These are phyloP conservation scores for Catharus ustulatus DNA, from an alignment of 2,797 vertebrate species.

Conservation along the genomic window DNA sequence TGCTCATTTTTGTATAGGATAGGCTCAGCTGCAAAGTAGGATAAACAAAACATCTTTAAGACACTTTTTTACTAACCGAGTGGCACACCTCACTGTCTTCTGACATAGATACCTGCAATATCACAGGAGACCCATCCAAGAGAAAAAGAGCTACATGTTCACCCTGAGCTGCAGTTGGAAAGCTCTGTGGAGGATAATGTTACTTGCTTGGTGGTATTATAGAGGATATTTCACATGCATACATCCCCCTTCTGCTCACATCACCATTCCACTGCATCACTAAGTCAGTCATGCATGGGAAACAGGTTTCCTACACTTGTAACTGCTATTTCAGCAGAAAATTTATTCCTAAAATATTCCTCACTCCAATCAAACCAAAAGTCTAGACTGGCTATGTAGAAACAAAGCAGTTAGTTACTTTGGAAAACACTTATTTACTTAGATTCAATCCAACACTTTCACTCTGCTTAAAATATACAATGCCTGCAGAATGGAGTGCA, in stretches of 20 bases:
- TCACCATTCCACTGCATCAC: conserved; percentile 47
- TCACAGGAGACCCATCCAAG: background rate
- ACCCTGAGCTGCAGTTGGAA: background rate
- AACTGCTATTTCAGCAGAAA: conserved; percentile 55
- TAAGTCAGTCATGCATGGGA: conserved; percentile 49
- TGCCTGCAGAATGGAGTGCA: conserved; percentile 37
- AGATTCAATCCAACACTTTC: conserved; percentile 28
- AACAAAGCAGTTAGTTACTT: conserved; percentile 36
- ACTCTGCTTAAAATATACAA: conserved; percentile 53
- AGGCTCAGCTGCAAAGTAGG: background rate
- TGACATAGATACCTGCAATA: background rate
- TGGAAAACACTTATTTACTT: conserved; percentile 45
- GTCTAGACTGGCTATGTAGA: background rate
- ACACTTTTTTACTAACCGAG: background rate
- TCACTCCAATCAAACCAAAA: background rate
- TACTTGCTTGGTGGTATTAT: conserved; percentile 3
- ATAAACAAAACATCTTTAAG: background rate
- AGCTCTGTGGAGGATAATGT: conserved; percentile 19
- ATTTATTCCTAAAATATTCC: conserved; percentile 29
- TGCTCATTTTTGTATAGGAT: background rate
- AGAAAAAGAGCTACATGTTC: conserved; percentile 3
- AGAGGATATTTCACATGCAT: conserved; percentile 38
- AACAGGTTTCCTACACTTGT: conserved; percentile 44
- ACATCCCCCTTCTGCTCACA: conserved; percentile 46
- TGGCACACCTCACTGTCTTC: background rate